Percentiles rank a stretch among this genome's conserved stretches.
phyloP scores from a whole-genome alignment of 2,888 invertebrate species.

The Eupithecia subumbrata region DNA sequence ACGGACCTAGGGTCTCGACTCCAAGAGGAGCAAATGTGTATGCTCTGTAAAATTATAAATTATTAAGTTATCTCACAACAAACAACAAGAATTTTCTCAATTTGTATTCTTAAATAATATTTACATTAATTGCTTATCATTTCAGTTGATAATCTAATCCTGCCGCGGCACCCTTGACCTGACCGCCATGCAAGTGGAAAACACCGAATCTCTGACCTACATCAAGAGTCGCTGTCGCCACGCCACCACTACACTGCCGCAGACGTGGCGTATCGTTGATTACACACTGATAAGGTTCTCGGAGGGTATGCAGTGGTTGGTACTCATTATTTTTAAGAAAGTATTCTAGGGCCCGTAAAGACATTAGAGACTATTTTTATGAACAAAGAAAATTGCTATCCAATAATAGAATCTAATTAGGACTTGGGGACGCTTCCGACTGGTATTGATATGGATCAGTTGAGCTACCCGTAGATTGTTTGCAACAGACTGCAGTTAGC shows the following conservation, averaged over 20 bases:
- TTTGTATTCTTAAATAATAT: background rate
- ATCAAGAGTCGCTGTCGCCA: background rate
- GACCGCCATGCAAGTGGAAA: background rate
- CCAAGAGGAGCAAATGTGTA: no score
- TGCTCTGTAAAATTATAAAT: no score
- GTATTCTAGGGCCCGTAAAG: background rate
- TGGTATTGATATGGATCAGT: no score
- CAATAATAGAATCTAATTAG: no score
- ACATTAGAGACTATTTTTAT: no score
- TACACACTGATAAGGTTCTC: slow-evolving; percentile 18
- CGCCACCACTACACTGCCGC: background rate
- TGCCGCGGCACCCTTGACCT: background rate
- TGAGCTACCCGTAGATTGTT: no score
- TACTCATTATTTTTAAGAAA: background rate
- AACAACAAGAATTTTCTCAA: no score
- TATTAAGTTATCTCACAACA: no score
- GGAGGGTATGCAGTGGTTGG: background rate
- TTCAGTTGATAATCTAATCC: background rate
- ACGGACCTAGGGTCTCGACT: no score
- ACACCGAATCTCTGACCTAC: slow-evolving; percentile 13
- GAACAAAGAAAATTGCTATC: no score
- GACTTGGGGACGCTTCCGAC: no score
- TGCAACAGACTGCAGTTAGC: no score
- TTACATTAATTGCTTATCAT: background rate
- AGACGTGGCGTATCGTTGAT: slow-evolving; percentile 23